These are phyloP conservation scores for Kryptopterus vitreolus DNA, from an alignment of 2,797 vertebrate species.

Conservation along the genomic window DNA sequence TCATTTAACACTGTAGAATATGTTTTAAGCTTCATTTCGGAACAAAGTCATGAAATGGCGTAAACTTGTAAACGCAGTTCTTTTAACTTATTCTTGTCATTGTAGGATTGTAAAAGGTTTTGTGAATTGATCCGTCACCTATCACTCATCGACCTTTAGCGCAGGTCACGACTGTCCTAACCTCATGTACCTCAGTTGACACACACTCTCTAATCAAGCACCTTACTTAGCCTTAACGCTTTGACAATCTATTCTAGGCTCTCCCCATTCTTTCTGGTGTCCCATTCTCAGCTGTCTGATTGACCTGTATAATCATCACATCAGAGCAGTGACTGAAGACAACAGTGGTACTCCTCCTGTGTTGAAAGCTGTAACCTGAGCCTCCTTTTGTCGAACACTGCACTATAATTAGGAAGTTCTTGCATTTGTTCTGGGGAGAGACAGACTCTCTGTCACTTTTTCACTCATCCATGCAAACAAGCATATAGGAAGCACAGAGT, in stretches of 20 bases:
- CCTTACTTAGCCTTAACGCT: slow-evolving; percentile 49
- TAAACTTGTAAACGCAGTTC: neutral
- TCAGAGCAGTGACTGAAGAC: slow-evolving; percentile 35
- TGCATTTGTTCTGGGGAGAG: slow-evolving; percentile 43
- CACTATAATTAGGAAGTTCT: slow-evolving; percentile 40
- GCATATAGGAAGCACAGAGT: neutral
- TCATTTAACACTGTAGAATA: neutral
- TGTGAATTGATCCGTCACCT: slow-evolving; percentile 2
- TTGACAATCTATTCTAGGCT: slow-evolving; percentile 49
- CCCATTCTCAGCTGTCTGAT: slow-evolving; percentile 56
- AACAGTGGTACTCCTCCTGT: slow-evolving; percentile 26
- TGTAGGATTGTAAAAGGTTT: neutral
- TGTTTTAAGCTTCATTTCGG: neutral
- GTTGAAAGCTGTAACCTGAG: slow-evolving; percentile 50
- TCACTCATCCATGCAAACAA: neutral
- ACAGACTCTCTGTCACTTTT: slow-evolving; percentile 8
- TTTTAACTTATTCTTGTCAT: slow-evolving; percentile 9
- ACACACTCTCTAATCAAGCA: slow-evolving; percentile 33
- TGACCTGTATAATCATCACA: slow-evolving; percentile 21
- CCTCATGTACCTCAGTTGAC: slow-evolving; percentile 13
- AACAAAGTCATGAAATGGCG: neutral
- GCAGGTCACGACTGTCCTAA: slow-evolving; percentile 11
- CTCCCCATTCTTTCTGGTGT: slow-evolving; percentile 33
- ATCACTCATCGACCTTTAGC: slow-evolving; percentile 8
- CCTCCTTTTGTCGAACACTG: slow-evolving; percentile 45